phyloP scores from a whole-genome alignment of 2,113 vertebrate genomes.

The Theristicus caerulescens region DNA sequence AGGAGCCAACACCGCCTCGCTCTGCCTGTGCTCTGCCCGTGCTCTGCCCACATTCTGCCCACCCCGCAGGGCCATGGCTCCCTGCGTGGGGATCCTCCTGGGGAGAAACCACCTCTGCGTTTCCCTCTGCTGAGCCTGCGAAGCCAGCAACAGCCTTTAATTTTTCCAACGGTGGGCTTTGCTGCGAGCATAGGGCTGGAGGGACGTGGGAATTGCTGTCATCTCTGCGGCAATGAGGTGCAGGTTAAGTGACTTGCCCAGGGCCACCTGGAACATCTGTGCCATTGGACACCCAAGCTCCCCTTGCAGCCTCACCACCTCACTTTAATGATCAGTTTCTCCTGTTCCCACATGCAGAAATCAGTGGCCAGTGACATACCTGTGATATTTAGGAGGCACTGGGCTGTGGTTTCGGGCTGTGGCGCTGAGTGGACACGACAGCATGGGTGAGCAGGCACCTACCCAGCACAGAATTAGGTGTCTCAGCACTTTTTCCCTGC shows the following conservation, averaged over 20 bases:
- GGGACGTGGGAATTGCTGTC: not conserved
- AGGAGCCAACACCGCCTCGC: not conserved
- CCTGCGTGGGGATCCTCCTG: fast-evolving
- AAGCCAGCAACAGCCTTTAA: not conserved
- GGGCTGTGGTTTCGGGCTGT: not conserved
- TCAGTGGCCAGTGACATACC: fast-evolving
- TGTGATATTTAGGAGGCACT: not conserved
- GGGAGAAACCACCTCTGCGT: not conserved
- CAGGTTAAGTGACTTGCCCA: not conserved
- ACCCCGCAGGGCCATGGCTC: not conserved
- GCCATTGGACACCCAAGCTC: fast-evolving
- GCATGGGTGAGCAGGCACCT: fast-evolving
- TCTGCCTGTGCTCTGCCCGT: not conserved
- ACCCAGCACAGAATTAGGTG: not conserved
- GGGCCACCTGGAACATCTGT: not conserved
- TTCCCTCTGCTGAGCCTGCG: fast-evolving
- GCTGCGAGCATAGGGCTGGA: not conserved
- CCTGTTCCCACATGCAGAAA: fast-evolving
- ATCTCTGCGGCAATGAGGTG: not conserved
- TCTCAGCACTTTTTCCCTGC: not conserved
- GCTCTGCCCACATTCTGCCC: not conserved
- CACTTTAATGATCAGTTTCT: not conserved
- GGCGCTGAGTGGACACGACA: not conserved
- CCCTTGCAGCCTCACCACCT: fast-evolving
- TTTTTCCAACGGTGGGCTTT: not conserved